Percentiles rank a stretch among this genome's conserved stretches.
Evolutionary conservation across 2,888 invertebrate species (phyloP).

Genomic region (Cataglyphis albicans): DNA sequence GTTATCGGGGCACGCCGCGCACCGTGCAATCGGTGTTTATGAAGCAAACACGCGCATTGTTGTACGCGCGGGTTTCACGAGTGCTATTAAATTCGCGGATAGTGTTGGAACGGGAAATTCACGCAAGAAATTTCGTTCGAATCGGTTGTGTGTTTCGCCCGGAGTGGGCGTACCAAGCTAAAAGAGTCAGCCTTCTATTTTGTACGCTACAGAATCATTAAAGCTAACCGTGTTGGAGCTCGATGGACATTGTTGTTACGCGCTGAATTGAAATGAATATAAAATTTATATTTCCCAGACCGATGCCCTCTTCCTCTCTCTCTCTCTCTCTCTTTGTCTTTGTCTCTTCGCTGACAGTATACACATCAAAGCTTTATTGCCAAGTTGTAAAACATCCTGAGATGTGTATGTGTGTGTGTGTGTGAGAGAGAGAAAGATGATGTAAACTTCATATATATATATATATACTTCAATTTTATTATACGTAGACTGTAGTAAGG

Average conservation of each 20-base stretch:
- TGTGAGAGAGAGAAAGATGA: neutral
- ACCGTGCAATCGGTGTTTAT: constrained; percentile 16
- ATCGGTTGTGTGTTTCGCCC: neutral
- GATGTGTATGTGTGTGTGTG: neutral
- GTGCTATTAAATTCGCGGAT: constrained; percentile 20
- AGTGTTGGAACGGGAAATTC: constrained; percentile 21
- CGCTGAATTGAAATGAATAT: constrained; percentile 2
- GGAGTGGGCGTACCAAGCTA: neutral
- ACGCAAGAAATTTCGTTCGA: constrained; percentile 27
- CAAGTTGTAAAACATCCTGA: constrained; percentile 26
- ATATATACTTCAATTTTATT: constrained; percentile 41
- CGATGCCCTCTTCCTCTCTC: neutral
- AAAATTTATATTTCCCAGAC: constrained; percentile 29
- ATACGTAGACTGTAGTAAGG: constrained; percentile 30
- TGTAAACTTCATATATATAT: neutral
- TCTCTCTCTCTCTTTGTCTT: neutral
- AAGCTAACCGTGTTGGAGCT: neutral
- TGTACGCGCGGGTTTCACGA: constrained; percentile 13
- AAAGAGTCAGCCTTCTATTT: constrained; percentile 2
- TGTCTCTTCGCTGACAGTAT: neutral
- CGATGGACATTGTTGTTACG: neutral
- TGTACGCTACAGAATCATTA: constrained; percentile 4
- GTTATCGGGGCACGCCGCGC: constrained; percentile 15
- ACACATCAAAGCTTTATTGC: constrained; percentile 19
- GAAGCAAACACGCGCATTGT: constrained; percentile 39